phyloP scores from a whole-genome alignment of 2,797 vertebrate genomes.

The Mus caroli region DNA sequence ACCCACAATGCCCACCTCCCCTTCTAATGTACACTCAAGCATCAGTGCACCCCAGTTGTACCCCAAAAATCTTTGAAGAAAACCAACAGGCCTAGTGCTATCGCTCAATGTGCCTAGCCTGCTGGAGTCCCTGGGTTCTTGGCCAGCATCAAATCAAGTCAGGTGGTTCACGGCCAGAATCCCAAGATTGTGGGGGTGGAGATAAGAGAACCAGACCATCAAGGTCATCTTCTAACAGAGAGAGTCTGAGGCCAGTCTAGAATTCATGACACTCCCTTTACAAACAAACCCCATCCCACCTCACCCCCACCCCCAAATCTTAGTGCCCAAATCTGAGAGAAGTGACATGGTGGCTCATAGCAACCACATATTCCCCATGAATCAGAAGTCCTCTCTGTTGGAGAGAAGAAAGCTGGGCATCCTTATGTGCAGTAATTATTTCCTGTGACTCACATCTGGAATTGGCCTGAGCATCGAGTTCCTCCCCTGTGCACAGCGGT shows the following conservation, averaged over 20 bases:
- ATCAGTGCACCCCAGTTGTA: background rate
- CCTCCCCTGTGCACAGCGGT: background rate
- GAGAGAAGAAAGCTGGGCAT: background rate
- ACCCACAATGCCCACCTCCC: background rate
- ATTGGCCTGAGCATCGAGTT: background rate
- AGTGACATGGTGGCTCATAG: background rate
- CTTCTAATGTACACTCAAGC: background rate
- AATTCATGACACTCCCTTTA: no score
- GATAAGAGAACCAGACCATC: no score
- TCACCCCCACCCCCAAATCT: no score
- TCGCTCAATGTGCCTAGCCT: background rate
- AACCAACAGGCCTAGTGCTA: background rate
- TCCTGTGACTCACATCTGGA: background rate
- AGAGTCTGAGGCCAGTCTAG: no score
- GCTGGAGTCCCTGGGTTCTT: background rate
- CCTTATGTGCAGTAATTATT: background rate
- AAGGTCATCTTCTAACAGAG: no score
- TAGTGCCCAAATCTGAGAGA: background rate
- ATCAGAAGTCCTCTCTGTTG: background rate
- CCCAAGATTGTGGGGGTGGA: background rate
- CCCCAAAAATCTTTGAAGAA: constrained; percentile 35
- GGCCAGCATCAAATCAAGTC: background rate
- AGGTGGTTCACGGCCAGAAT: background rate
- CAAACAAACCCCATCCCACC: no score
- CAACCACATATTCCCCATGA: background rate